Evolutionary conservation across 2,888 invertebrate genomes (phyloP).

Genomic region (Dastarcus helophoroides): DNA sequence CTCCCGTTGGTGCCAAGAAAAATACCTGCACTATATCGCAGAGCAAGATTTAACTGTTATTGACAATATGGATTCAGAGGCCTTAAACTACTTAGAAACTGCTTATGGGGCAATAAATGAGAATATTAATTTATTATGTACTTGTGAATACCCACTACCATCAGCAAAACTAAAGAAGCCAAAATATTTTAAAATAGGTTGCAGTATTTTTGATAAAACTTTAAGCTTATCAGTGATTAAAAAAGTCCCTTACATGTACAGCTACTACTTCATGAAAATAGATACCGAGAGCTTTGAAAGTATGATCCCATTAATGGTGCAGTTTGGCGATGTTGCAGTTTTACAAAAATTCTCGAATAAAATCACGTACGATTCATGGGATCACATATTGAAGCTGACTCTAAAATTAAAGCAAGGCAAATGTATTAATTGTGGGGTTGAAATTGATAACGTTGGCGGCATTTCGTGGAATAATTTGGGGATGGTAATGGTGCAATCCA

Average conservation of each 20-base stretch:
- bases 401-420: background rate
- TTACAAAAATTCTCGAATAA: background rate
- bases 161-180: background rate
- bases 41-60: too few relatives aligned
- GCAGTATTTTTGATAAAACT: background rate
- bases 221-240: background rate
- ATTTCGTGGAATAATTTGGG: background rate
- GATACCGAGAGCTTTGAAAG: background rate
- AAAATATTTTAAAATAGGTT: constrained; percentile 1
- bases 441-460: background rate
- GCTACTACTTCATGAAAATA: background rate
- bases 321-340: background rate
- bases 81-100: background rate
- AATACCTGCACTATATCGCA: too few relatives aligned
- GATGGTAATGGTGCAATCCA: background rate
- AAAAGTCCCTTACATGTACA: background rate
- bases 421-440: background rate
- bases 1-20: too few relatives aligned
- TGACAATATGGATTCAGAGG: too few relatives aligned
- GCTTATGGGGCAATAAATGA: background rate
- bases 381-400: background rate
- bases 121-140: background rate
- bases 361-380: background rate
- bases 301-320: background rate
- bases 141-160: background rate